A percentile compares a stretch with the other conserved stretches of the same genome.
Conservation (phyloP, 2,888 invertebrate species). For the Gonocerus acuteangulatus region DNA sequence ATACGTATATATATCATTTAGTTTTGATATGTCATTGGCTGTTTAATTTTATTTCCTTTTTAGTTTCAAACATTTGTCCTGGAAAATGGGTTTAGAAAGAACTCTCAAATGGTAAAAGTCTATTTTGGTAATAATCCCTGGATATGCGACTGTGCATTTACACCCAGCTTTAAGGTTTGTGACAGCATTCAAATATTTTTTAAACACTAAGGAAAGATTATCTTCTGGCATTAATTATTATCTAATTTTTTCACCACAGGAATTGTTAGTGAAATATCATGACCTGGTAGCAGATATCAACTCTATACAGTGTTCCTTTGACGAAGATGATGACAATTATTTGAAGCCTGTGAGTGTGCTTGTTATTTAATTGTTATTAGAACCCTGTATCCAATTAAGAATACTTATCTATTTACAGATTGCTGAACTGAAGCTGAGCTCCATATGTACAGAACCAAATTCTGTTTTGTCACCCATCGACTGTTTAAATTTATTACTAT, state of each 20-base stretch:
- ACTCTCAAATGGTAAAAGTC: slow-evolving; percentile 60
- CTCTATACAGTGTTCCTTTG: slow-evolving; percentile 61
- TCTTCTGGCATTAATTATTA: too few species aligned
- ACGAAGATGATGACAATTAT: slow-evolving; percentile 56
- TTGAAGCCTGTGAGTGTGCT: slow-evolving; percentile 49
- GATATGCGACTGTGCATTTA: slow-evolving; percentile 73
- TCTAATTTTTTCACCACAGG: too few species aligned
- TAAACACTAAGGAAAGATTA: too few species aligned
- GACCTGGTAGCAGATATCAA: slow-evolving; percentile 59
- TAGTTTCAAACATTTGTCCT: slow-evolving; percentile 73
- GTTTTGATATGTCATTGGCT: too few species aligned
- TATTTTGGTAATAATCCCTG: slow-evolving; percentile 71
- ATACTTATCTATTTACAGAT: slow-evolving; percentile 50
- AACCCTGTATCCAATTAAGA: too few species aligned
- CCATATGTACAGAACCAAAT: slow-evolving; percentile 55
- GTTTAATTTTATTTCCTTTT: slow-evolving; percentile 36
- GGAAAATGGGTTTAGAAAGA: slow-evolving; percentile 67
- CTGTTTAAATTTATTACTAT: slow-evolving; percentile 62
- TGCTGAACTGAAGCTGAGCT: slow-evolving; percentile 57
- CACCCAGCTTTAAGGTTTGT: slow-evolving; percentile 61
- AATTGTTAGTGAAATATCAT: slow-evolving; percentile 52
- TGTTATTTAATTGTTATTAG: neutral
- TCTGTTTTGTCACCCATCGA: slow-evolving; percentile 59
- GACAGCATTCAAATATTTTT: neutral
- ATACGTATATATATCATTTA: too few species aligned